phyloP scores from a whole-genome alignment of 2,113 vertebrate genomes.

The Zeus faber region DNA sequence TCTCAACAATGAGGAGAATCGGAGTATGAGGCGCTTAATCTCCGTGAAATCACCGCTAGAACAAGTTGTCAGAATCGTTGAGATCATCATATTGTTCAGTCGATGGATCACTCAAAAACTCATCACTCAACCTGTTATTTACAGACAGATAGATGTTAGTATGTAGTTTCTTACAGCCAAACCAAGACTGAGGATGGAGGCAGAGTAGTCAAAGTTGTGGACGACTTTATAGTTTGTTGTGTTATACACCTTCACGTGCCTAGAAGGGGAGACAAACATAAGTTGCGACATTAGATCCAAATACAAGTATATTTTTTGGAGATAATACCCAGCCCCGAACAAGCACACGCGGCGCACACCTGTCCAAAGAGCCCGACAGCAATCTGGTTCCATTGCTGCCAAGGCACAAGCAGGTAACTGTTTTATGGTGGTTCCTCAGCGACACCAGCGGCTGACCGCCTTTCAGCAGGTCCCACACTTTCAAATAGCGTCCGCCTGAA shows the following conservation, averaged over 20 bases:
- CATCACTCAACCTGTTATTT: constrained; percentile 40
- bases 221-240: constrained; percentile 93
- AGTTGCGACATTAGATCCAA: neutral
- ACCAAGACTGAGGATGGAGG: constrained; percentile 90
- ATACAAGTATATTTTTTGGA: too few species aligned
- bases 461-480: constrained; percentile 95
- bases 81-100: constrained; percentile 56
- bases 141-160: neutral
- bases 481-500: constrained; percentile 90
- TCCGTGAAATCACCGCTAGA: too few species aligned
- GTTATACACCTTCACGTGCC: constrained; percentile 96
- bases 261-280: constrained; percentile 51
- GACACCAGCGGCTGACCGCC: constrained; percentile 91
- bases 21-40: too few species aligned
- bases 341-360: constrained; percentile 68
- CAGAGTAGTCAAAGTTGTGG: constrained; percentile 90
- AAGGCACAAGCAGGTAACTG: constrained; percentile 89
- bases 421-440: constrained; percentile 97
- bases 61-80: constrained; percentile 45
- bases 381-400: constrained; percentile 89
- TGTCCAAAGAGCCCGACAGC: constrained; percentile 91
- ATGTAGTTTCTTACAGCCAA: constrained; percentile 82
- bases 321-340: constrained; percentile 6
- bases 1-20: too few species aligned
- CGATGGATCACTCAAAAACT: constrained; percentile 66